phyloP scores from a whole-genome alignment of 2,888 invertebrate genomes.

The Nomada fucata region DNA sequence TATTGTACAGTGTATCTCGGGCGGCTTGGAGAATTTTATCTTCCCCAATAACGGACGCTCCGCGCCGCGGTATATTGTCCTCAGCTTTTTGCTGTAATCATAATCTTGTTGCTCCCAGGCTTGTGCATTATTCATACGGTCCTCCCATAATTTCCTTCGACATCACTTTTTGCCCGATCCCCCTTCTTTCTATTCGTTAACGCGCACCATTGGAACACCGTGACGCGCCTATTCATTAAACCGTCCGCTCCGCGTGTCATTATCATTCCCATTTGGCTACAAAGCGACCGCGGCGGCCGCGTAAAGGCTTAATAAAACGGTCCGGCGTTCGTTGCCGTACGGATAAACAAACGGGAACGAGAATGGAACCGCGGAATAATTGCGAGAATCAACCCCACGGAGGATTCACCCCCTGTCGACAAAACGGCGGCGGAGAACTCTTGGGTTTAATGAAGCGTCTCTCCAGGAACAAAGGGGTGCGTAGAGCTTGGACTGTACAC shows the following conservation, averaged over 20 bases:
- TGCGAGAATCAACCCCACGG: conserved; percentile 1
- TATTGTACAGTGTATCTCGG: background rate
- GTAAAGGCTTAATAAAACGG: no score
- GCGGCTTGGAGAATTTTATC: background rate
- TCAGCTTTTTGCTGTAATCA: background rate
- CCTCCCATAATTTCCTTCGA: background rate
- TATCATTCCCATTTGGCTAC: no score
- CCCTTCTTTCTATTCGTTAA: background rate
- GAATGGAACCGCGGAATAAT: conserved; percentile 5
- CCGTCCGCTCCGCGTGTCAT: no score
- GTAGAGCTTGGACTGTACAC: background rate
- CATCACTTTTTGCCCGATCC: background rate
- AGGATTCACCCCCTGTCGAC: background rate
- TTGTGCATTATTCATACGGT: conserved; percentile 24
- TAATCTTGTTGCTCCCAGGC: conserved; percentile 1
- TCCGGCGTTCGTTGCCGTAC: background rate
- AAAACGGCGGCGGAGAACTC: background rate
- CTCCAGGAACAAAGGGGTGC: conserved; percentile 2
- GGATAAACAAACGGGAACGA: background rate
- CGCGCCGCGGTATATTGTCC: background rate
- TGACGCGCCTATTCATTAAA: no score
- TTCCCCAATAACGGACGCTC: background rate
- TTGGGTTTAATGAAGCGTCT: conserved; percentile 18
- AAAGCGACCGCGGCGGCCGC: no score
- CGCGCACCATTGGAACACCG: no score